Evolutionary conservation across 2,888 invertebrate species (phyloP).

Genomic region (Osmoderma eremita): DNA sequence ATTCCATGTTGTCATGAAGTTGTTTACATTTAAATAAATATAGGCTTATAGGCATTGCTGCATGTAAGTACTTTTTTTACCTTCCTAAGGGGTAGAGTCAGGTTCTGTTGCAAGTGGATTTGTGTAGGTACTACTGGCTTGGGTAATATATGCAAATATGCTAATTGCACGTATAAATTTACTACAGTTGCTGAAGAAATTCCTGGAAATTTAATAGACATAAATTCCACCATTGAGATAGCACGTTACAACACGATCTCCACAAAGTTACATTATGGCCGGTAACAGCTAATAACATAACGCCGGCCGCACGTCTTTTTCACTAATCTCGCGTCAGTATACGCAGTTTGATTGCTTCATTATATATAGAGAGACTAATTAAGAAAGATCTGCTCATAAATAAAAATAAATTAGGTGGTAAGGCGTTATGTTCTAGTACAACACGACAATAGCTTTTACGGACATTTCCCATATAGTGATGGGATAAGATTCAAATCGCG

Average conservation of each 20-base stretch:
- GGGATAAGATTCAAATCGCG: too few relatives aligned
- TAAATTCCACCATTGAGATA: constrained; percentile 16
- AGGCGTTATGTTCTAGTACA: too few relatives aligned
- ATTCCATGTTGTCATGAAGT: too few relatives aligned
- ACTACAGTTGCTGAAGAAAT: constrained; percentile 10
- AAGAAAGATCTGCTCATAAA: background rate
- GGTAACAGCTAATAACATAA: constrained; percentile 10
- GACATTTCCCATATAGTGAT: too few relatives aligned
- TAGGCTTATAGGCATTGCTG: too few relatives aligned
- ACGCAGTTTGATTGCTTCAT: constrained; percentile 12
- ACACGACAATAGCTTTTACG: too few relatives aligned
- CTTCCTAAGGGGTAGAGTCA: too few relatives aligned
- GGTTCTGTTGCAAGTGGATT: too few relatives aligned
- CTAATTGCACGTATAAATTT: constrained; percentile 24
- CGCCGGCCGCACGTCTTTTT: background rate
- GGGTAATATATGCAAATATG: constrained; percentile 1
- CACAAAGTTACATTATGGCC: constrained; percentile 3
- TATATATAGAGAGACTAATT: constrained; percentile 2
- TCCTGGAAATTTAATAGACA: constrained; percentile 10
- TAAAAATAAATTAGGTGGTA: background rate
- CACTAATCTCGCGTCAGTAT: constrained; percentile 7
- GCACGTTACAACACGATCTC: constrained; percentile 12
- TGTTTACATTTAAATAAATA: too few relatives aligned
- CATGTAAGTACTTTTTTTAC: too few relatives aligned
- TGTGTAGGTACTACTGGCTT: too few relatives aligned